Conservation (phyloP, 64 coral and sea anemone genomes). For the Actinia tenebrosa region DNA sequence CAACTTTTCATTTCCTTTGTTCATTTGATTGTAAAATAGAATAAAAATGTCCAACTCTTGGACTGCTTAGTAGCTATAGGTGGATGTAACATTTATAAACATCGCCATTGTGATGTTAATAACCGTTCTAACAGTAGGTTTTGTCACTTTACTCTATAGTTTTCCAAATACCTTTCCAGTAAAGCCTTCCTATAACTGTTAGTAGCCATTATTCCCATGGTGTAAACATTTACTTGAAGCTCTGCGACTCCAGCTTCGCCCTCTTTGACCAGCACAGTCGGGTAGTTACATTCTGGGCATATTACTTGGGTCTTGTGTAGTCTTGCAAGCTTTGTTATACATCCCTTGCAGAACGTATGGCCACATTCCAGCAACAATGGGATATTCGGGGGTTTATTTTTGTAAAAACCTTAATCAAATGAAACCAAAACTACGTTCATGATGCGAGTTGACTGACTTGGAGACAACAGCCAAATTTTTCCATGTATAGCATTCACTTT, state of each 20-base stretch:
- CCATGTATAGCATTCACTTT: neutral
- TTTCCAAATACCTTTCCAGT: constrained; percentile 41
- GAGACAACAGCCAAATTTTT: neutral
- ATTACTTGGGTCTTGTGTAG: constrained; percentile 56
- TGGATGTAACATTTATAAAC: no score
- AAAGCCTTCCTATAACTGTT: constrained; percentile 24
- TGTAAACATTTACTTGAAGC: constrained; percentile 57
- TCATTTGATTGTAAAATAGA: no score
- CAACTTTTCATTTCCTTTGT: no score
- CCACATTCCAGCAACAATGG: constrained; percentile 75
- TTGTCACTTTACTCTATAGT: no score
- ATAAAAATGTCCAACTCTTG: no score
- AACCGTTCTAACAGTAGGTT: no score
- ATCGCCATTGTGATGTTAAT: no score
- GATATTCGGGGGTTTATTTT: constrained; percentile 6
- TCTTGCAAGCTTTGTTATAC: constrained; percentile 63
- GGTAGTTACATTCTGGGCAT: constrained; percentile 54
- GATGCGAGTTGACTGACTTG: neutral
- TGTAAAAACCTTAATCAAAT: neutral
- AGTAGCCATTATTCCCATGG: constrained; percentile 57
- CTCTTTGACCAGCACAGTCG: constrained; percentile 36
- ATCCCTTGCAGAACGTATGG: constrained; percentile 75
- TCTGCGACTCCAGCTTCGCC: constrained; percentile 43
- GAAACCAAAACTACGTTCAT: neutral
- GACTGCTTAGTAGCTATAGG: no score